A percentile compares a stretch with the other conserved stretches of the same genome.
Evolutionary conservation across 2,113 vertebrate genomes (phyloP).

Genomic region (Hyperopisus bebe): DNA sequence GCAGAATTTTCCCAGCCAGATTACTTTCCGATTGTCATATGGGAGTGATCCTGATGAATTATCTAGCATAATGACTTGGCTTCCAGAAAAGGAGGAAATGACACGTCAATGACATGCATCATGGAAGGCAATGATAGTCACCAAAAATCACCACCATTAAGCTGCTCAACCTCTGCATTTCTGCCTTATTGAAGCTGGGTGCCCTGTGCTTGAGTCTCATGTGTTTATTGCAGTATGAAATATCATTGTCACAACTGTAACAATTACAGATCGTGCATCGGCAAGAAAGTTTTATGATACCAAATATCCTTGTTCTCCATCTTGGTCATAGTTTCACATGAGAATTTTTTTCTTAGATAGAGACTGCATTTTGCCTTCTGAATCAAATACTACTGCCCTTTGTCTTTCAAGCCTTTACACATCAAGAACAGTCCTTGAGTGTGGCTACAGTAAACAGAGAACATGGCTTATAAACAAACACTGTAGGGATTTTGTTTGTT

Average conservation of each 20-base stretch:
- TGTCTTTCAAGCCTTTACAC: neutral
- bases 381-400: neutral
- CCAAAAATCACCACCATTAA: neutral
- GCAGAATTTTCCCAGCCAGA: neutral
- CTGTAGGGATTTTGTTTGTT: neutral
- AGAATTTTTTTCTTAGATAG: neutral
- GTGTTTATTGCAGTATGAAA: neutral
- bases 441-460: neutral
- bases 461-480: neutral
- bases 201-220: neutral
- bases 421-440: neutral
- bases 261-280: neutral
- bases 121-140: neutral
- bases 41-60: slow-evolving; percentile 17
- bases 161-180: neutral
- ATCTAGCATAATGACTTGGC: slow-evolving; percentile 1
- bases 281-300: neutral
- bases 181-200: neutral
- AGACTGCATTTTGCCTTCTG: neutral
- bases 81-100: neutral
- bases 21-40: slow-evolving; percentile 16
- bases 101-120: neutral
- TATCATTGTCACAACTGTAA: neutral
- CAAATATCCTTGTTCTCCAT: neutral
- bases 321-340: neutral